These are phyloP conservation scores for Rhopilema esculentum DNA, from an alignment of 30 jellyfish, hydroid and myxozoan genomes.

Conservation along the genomic window DNA sequence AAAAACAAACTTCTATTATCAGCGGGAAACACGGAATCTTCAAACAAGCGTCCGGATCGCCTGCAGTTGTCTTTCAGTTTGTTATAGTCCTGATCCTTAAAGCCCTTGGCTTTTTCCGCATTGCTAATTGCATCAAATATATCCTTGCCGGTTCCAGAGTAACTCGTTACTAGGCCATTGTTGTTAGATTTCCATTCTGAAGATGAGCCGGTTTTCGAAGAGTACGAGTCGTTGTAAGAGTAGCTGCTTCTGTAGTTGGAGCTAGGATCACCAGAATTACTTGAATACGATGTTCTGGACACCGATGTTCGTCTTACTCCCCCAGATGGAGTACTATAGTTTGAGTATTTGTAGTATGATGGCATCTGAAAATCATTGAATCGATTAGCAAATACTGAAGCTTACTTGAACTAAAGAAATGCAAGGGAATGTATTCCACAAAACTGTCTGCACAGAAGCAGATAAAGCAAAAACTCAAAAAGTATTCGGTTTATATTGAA, in stretches of 20 bases:
- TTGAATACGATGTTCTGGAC: conserved; percentile 14
- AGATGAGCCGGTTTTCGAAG: conserved; percentile 9
- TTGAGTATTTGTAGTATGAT: conserved; percentile 52
- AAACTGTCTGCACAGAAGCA: background rate
- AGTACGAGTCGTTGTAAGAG: conserved; percentile 29
- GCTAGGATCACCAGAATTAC: conserved; percentile 50
- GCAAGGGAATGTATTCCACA: too few relatives aligned
- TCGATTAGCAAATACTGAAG: background rate
- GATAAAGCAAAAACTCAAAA: background rate
- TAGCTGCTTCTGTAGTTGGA: conserved; percentile 22
- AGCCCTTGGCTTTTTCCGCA: conserved; percentile 61
- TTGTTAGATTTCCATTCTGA: conserved; percentile 6
- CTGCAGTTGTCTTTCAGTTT: conserved; percentile 62
- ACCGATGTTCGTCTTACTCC: conserved; percentile 52
- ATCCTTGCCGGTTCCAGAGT: conserved; percentile 70
- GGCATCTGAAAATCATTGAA: conserved; percentile 49
- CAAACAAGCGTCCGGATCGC: conserved; percentile 62
- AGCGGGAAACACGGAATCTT: conserved; percentile 71
- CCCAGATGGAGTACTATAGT: conserved; percentile 49
- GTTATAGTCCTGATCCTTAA: conserved; percentile 63
- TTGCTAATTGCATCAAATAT: conserved; percentile 33
- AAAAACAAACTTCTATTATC: conserved; percentile 64
- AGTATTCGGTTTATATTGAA: too few relatives aligned
- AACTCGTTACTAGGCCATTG: conserved; percentile 45
- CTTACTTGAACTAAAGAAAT: too few relatives aligned